Conservation (phyloP, 1,140 invertebrate species). For the Meloidogyne hapla region DNA sequence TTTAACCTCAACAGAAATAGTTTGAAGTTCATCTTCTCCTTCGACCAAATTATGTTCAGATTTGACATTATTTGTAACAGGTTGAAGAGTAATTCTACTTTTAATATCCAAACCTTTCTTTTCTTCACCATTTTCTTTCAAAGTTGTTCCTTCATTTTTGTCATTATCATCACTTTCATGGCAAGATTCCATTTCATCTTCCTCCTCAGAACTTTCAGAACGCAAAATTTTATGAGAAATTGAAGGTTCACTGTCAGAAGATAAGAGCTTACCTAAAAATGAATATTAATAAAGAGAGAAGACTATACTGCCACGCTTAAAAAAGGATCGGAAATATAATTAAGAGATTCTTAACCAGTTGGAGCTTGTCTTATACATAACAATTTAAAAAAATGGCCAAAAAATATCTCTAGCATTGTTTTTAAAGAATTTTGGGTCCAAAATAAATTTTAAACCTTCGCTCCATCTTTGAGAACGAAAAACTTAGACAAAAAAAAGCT, state of each 20-base stretch:
- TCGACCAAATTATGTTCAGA: not conserved
- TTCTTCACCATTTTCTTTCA: not conserved
- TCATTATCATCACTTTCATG: constrained; percentile 2
- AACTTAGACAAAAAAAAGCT: not conserved
- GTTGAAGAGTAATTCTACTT: too few species aligned
- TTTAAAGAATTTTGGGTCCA: not conserved
- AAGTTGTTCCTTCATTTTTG: not conserved
- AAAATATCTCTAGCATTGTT: not conserved
- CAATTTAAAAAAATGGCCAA: not conserved
- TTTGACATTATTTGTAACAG: not conserved
- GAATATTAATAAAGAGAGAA: not conserved
- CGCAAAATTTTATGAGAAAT: constrained; percentile 4
- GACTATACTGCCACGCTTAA: too few species aligned
- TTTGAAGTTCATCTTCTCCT: constrained; percentile 4
- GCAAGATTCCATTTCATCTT: constrained; percentile 2
- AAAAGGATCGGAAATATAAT: too few species aligned
- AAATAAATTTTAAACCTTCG: not conserved
- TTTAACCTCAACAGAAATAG: constrained; percentile 8
- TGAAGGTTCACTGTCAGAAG: constrained; percentile 13
- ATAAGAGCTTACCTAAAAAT: constrained; percentile 23
- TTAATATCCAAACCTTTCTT: not conserved
- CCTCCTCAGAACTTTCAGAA: constrained; percentile 22
- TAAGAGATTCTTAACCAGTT: too few species aligned
- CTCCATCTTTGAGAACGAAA: not conserved
- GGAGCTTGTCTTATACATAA: not conserved